Evolutionary conservation across 2,888 invertebrate genomes (phyloP).

Genomic region (Brachylomia viminalis): DNA sequence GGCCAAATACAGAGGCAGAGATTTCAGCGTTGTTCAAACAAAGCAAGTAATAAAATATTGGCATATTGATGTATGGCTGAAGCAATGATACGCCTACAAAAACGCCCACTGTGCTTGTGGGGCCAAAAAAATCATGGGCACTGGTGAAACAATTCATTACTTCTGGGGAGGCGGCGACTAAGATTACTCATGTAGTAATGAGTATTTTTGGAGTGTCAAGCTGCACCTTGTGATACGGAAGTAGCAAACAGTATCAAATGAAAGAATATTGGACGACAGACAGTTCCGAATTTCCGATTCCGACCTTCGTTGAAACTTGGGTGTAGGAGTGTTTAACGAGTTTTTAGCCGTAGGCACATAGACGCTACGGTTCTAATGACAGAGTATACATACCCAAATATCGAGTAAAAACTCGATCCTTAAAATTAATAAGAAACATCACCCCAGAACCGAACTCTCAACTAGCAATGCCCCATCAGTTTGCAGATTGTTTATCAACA

Average conservation of each 20-base stretch:
- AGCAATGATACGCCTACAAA: conserved; percentile 66
- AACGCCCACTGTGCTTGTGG: conserved; percentile 59
- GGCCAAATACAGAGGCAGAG: conserved; percentile 60
- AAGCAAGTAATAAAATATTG: conserved; percentile 68
- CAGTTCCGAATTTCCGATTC: neutral
- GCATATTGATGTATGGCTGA: conserved; percentile 57
- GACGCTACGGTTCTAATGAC: neutral
- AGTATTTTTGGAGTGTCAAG: conserved; percentile 32
- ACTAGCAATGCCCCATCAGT: neutral
- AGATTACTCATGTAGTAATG: conserved; percentile 54
- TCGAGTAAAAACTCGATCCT: neutral
- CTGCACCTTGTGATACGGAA: conserved; percentile 23
- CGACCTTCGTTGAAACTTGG: conserved; percentile 15
- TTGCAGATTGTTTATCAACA: conserved; percentile 26
- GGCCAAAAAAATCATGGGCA: conserved; percentile 62
- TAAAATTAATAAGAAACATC: neutral
- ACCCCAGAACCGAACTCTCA: conserved; percentile 4
- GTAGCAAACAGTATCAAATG: conserved; percentile 21
- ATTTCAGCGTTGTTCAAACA: conserved; percentile 64
- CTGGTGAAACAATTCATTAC: conserved; percentile 49
- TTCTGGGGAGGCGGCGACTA: conserved; percentile 44
- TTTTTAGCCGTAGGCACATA: neutral
- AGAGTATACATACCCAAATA: neutral
- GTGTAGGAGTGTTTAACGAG: neutral
- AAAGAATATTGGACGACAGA: conserved; percentile 17